A percentile compares a stretch with the other conserved stretches of the same genome.
These are phyloP conservation scores for Edolisoma coerulescens DNA, from an alignment of 2,113 vertebrate species.

Conservation along the genomic window DNA sequence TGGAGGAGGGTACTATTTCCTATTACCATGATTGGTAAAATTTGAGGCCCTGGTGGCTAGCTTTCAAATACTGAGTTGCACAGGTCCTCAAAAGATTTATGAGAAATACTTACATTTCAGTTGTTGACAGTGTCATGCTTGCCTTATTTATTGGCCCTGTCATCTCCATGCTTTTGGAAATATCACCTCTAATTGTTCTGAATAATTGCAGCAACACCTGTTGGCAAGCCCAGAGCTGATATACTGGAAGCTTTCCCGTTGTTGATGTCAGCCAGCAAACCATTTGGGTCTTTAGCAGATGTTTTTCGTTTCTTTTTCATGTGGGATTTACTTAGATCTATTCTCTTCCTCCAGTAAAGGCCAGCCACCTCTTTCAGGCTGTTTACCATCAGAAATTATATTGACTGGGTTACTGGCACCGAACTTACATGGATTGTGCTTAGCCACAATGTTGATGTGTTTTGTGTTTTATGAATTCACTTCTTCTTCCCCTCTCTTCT, in stretches of 20 bases:
- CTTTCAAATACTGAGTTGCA: background rate
- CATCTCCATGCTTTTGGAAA: background rate
- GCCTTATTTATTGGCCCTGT: slow-evolving; percentile 23
- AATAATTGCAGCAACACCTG: slow-evolving; percentile 51
- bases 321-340: background rate
- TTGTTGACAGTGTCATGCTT: background rate
- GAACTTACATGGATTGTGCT: background rate
- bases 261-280: background rate
- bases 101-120: background rate
- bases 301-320: background rate
- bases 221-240: background rate
- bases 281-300: slow-evolving; percentile 9
- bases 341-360: background rate
- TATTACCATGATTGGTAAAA: background rate
- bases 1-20: background rate
- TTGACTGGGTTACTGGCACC: background rate
- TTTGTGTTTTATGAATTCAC: background rate
- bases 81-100: background rate
- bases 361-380: background rate
- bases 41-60: background rate
- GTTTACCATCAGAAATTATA: background rate
- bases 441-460: background rate
- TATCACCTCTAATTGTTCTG: slow-evolving; percentile 25
- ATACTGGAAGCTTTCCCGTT: background rate
- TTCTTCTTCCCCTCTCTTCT: background rate